Percentiles rank a stretch among this genome's conserved stretches.
Evolutionary conservation across 1,140 invertebrate species (phyloP).

Genomic region (Thalassaphorura encarpata): DNA sequence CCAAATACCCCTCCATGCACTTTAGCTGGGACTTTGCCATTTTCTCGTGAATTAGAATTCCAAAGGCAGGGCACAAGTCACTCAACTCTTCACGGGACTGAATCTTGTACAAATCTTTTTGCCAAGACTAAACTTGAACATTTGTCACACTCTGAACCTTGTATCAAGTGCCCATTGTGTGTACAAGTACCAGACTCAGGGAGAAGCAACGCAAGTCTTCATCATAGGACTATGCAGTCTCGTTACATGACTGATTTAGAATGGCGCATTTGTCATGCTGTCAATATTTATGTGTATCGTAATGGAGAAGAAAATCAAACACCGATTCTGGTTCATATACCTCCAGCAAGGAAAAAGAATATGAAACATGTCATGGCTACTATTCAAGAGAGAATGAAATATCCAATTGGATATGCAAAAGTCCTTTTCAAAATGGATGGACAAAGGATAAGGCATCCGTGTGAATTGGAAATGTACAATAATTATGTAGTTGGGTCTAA

Average conservation of each 20-base stretch:
- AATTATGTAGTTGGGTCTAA: constrained; percentile 30
- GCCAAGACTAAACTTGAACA: no score
- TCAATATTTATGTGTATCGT: constrained; percentile 16
- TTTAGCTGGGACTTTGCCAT: no score
- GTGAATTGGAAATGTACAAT: constrained; percentile 22
- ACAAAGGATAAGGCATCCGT: constrained; percentile 16
- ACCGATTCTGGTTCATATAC: constrained; percentile 22
- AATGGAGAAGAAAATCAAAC: neutral
- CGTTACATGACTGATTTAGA: constrained; percentile 30
- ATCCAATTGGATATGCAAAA: constrained; percentile 28
- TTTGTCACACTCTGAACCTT: no score
- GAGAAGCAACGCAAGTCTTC: neutral
- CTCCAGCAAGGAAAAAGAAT: constrained; percentile 26
- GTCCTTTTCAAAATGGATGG: constrained; percentile 29
- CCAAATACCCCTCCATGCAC: no score
- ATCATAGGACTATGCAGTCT: constrained; percentile 9
- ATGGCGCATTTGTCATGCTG: constrained; percentile 31
- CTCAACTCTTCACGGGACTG: no score
- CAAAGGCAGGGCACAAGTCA: no score
- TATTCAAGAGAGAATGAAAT: constrained; percentile 26
- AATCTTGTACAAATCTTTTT: no score
- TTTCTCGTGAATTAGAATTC: no score
- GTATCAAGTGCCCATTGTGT: no score
- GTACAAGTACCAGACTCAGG: neutral
- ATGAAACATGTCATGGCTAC: constrained; percentile 26